A percentile compares a stretch with the other conserved stretches of the same genome.
phyloP scores from a whole-genome alignment of 2,113 vertebrate genomes.

The Uria aalge region DNA sequence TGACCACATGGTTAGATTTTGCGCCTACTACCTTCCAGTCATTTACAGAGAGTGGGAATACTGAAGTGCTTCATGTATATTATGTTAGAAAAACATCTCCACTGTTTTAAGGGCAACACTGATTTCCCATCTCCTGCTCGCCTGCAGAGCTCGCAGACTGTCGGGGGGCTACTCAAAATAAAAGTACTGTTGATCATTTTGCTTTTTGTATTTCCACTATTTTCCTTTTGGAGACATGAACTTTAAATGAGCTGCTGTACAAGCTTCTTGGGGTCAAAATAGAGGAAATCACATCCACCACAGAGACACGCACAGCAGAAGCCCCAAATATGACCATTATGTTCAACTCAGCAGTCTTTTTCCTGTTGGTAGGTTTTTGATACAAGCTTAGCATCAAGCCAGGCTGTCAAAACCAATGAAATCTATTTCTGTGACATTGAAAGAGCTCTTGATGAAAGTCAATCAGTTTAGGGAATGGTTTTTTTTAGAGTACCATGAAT shows the following conservation, averaged over 20 bases:
- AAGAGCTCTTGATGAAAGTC: slow-evolving; percentile 47
- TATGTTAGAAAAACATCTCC: background rate
- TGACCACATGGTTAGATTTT: background rate
- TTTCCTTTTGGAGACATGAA: slow-evolving; percentile 24
- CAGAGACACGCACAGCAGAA: slow-evolving; percentile 32
- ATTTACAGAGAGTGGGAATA: background rate
- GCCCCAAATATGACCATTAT: slow-evolving; percentile 41
- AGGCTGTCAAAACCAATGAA: slow-evolving; percentile 57
- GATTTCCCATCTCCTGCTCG: background rate
- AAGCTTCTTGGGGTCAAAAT: slow-evolving; percentile 52
- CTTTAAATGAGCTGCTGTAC: slow-evolving; percentile 54
- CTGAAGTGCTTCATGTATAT: background rate
- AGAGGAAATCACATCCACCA: slow-evolving; percentile 53
- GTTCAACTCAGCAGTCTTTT: slow-evolving; percentile 36
- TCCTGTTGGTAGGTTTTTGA: slow-evolving; percentile 46
- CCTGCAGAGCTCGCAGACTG: background rate
- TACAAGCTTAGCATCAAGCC: slow-evolving; percentile 44
- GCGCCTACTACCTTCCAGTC: background rate
- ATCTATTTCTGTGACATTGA: slow-evolving; percentile 57
- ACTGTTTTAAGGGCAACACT: background rate
- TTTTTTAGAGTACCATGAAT: background rate
- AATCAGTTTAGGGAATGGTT: background rate
- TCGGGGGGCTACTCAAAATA: background rate
- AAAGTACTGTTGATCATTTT: slow-evolving; percentile 20
- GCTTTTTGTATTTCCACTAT: background rate